phyloP scores from a whole-genome alignment of 2,888 invertebrate species.

The Drosophila formosana region DNA sequence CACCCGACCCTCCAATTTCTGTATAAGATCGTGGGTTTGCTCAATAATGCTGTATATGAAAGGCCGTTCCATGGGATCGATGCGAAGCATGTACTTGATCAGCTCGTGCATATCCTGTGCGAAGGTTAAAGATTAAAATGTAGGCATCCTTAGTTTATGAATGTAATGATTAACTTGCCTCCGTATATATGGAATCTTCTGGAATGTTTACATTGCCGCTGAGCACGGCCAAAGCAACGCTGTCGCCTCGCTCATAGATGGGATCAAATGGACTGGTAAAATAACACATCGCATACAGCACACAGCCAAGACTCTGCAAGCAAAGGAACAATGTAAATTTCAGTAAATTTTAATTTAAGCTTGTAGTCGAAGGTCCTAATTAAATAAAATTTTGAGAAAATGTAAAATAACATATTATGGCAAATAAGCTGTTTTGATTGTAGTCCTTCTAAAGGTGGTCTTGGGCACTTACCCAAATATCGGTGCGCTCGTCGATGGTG shows the following conservation, averaged over 20 bases:
- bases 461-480: constrained; percentile 89
- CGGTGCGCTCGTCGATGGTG: constrained; percentile 92
- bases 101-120: constrained; percentile 89
- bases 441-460: too few species aligned
- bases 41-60: constrained; percentile 90
- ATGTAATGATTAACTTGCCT: constrained; percentile 73
- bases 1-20: constrained; percentile 87
- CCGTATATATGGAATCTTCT: constrained; percentile 88
- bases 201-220: constrained; percentile 91
- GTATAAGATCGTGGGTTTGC: constrained; percentile 87
- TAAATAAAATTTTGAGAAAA: too few species aligned
- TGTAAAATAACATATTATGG: too few species aligned
- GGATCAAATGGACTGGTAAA: constrained; percentile 94
- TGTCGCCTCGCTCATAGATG: constrained; percentile 93
- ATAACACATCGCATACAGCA: constrained; percentile 93
- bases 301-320: constrained; percentile 92
- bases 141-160: too few species aligned
- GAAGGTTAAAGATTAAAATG: not conserved
- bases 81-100: constrained; percentile 89
- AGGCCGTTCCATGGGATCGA: constrained; percentile 91
- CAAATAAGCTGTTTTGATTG: too few species aligned
- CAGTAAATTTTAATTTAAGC: too few species aligned
- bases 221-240: constrained; percentile 93
- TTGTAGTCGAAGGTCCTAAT: not conserved
- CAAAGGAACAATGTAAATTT: not conserved